Evolutionary conservation across 2,888 invertebrate genomes (phyloP).

Genomic region (Dolichomitus sp.): DNA sequence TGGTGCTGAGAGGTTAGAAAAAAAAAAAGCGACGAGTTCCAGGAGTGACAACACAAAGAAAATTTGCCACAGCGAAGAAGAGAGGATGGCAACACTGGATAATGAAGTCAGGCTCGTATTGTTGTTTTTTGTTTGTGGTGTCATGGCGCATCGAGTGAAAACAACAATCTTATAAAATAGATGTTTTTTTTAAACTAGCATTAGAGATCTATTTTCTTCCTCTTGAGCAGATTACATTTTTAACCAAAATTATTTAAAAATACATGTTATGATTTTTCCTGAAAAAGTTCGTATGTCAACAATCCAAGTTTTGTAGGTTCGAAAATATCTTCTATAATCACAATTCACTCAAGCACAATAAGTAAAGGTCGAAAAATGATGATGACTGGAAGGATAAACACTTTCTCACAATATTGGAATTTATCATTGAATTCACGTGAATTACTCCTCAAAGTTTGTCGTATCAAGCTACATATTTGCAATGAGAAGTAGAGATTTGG

Average conservation of each 20-base stretch:
- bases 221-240: too few species aligned
- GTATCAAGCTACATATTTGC: background rate
- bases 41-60: conserved; percentile 21
- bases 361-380: background rate
- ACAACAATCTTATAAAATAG: background rate
- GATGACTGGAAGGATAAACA: background rate
- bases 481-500: conserved; percentile 1
- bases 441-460: background rate
- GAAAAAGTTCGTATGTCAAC: too few species aligned
- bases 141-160: background rate
- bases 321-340: background rate
- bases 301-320: too few species aligned
- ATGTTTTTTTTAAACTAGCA: too few species aligned
- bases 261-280: too few species aligned
- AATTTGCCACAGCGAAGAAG: conserved; percentile 9
- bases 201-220: too few species aligned
- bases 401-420: background rate
- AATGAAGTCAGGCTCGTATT: conserved; percentile 39
- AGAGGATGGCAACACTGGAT: conserved; percentile 44
- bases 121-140: conserved; percentile 14
- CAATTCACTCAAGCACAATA: background rate
- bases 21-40: conserved; percentile 12
- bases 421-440: background rate
- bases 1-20: conserved; percentile 19
- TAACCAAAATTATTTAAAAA: too few species aligned